Evolutionary conservation across 2,797 vertebrate species (phyloP).

Genomic region (Threskiornis aethiopicus): DNA sequence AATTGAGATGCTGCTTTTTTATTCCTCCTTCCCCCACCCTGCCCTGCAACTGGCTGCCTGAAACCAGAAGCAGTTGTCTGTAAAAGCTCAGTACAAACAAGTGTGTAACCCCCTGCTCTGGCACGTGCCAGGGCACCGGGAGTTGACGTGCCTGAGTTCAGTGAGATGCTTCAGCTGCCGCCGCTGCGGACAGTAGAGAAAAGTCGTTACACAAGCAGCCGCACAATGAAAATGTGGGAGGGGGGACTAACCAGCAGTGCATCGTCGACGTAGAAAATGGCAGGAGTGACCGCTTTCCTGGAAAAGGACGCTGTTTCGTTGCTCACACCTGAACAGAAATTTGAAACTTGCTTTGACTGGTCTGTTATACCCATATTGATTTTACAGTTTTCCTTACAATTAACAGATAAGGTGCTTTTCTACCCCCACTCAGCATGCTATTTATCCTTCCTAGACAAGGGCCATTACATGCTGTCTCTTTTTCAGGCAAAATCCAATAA

Average conservation of each 20-base stretch:
- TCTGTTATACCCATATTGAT: not conserved
- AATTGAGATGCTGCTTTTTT: not conserved
- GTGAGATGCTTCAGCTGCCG: not conserved
- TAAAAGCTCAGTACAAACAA: not conserved
- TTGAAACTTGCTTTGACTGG: not conserved
- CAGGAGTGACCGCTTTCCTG: not conserved
- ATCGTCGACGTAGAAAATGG: rapidly evolving
- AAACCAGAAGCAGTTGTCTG: not conserved
- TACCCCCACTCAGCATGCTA: not conserved
- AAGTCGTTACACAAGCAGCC: too few relatives aligned
- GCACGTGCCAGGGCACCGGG: not conserved
- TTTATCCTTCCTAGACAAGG: constrained; percentile 49
- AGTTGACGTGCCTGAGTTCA: not conserved
- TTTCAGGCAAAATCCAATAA: constrained; percentile 63
- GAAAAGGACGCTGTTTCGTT: rapidly evolving
- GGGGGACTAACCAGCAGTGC: too few relatives aligned
- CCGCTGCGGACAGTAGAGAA: not conserved
- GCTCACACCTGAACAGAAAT: not conserved
- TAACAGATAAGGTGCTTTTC: constrained; percentile 32
- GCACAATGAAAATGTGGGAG: not conserved
- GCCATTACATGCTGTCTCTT: constrained; percentile 29
- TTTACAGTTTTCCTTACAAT: constrained; percentile 20
- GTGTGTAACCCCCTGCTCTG: not conserved
- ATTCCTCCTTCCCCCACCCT: too few relatives aligned
- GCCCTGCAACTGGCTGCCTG: not conserved